A percentile compares a stretch with the other conserved stretches of the same genome.
Conservation (phyloP, 2,888 invertebrate species). For the Drosophila flavopinicola region DNA sequence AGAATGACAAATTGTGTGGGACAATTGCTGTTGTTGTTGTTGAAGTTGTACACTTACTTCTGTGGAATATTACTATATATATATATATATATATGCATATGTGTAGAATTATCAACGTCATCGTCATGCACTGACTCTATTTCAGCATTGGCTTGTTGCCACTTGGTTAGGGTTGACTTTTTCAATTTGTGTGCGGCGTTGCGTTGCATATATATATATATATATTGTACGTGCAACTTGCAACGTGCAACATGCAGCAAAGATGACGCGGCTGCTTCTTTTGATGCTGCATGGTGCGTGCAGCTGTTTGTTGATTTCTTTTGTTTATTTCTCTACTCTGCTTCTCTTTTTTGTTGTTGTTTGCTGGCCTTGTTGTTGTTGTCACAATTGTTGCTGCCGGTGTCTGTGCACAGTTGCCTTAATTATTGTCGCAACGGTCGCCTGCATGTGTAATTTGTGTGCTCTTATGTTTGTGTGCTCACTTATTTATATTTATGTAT, state of each 20-base stretch:
- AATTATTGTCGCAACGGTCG: constrained; percentile 67
- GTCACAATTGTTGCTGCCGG: constrained; percentile 17
- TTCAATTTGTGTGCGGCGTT: constrained; percentile 72
- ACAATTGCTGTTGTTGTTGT: constrained; percentile 35
- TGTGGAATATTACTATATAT: not conserved
- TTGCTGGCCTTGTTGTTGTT: constrained; percentile 27
- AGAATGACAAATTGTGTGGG: constrained; percentile 63
- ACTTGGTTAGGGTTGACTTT: constrained; percentile 55
- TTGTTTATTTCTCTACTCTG: constrained; percentile 27
- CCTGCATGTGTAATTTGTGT: constrained; percentile 42
- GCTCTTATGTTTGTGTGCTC: constrained; percentile 10
- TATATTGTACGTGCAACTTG: constrained; percentile 28
- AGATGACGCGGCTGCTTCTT: constrained; percentile 61
- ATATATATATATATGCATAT: constrained; percentile 4
- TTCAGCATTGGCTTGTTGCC: constrained; percentile 19
- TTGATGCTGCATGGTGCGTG: constrained; percentile 51
- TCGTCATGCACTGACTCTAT: constrained; percentile 33
- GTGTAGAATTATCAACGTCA: constrained; percentile 8
- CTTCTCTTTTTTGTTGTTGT: constrained; percentile 35
- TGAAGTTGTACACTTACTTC: constrained; percentile 12
- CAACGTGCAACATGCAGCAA: constrained; percentile 42
- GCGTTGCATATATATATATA: constrained; percentile 45
- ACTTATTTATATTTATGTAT: constrained; percentile 49
- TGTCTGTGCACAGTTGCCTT: constrained; percentile 65
- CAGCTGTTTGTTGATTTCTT: constrained; percentile 51